Evolutionary conservation across 2,113 vertebrate genomes (phyloP).

Genomic region (Carassius carassius): DNA sequence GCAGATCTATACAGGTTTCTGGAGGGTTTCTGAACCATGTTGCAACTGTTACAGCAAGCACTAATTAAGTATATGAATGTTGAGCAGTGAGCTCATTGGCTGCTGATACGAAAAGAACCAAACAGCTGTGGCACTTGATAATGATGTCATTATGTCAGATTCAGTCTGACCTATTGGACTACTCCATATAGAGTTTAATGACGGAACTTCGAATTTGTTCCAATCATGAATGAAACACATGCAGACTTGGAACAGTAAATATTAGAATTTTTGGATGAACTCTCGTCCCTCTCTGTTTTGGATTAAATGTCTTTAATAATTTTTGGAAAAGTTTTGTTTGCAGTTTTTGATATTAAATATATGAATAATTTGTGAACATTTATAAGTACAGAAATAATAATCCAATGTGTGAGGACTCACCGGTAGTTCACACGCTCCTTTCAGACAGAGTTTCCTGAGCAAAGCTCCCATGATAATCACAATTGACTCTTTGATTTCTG

Average conservation of each 20-base stretch:
- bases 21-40: too few relatives aligned
- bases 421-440: constrained; percentile 83
- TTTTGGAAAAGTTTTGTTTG: background rate
- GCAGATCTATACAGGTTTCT: too few relatives aligned
- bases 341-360: background rate
- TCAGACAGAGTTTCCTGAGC: constrained; percentile 87
- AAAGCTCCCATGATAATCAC: constrained; percentile 91
- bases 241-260: background rate
- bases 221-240: background rate
- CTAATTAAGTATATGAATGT: too few relatives aligned
- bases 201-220: background rate
- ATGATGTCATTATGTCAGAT: too few relatives aligned
- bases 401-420: constrained; percentile 73
- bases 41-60: too few relatives aligned
- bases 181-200: too few relatives aligned
- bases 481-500: constrained; percentile 89
- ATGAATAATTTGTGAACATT: background rate
- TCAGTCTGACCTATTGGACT: too few relatives aligned
- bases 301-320: background rate
- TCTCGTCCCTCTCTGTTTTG: too few relatives aligned
- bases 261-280: background rate
- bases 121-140: too few relatives aligned
- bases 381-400: background rate
- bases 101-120: too few relatives aligned
- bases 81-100: too few relatives aligned